A percentile compares a stretch with the other conserved stretches of the same genome.
Evolutionary conservation across 2,888 invertebrate species (phyloP).

Genomic region (Eupithecia pulchellata): DNA sequence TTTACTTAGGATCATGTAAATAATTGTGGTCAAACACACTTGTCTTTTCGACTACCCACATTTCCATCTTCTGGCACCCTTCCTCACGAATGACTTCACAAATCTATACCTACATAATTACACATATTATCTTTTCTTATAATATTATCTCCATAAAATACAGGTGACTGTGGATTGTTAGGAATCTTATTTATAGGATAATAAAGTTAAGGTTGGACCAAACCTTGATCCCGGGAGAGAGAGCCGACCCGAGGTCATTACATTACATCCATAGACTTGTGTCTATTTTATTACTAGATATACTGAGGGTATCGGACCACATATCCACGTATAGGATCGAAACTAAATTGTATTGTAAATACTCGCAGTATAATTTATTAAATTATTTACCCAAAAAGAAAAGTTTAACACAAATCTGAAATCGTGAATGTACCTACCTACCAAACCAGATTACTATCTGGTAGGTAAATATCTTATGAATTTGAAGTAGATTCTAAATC

Average conservation of each 20-base stretch:
- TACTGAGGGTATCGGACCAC: conserved; percentile 34
- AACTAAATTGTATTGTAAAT: conserved; percentile 31
- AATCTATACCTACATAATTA: conserved; percentile 6
- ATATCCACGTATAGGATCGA: conserved; percentile 31
- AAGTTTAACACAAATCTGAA: neutral
- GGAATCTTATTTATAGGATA: conserved; percentile 50
- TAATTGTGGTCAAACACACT: neutral
- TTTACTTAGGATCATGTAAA: conserved; percentile 7
- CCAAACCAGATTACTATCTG: too few relatives aligned
- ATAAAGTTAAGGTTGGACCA: conserved; percentile 63
- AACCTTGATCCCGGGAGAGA: conserved; percentile 56
- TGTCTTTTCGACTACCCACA: neutral
- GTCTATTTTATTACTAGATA: conserved; percentile 56
- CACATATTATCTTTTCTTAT: conserved; percentile 1
- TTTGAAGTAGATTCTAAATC: too few relatives aligned
- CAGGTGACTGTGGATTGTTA: conserved; percentile 28
- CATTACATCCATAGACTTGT: conserved; percentile 59
- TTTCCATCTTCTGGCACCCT: neutral
- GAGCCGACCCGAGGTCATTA: conserved; percentile 58
- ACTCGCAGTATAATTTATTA: conserved; percentile 18
- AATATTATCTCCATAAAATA: conserved; percentile 25
- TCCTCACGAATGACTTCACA: conserved; percentile 4
- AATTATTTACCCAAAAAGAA: neutral
- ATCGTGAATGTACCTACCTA: neutral
- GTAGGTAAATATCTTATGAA: too few relatives aligned